These are phyloP conservation scores for Drosophila gunungcola DNA, from an alignment of 1,140 invertebrate genomes.

Conservation along the genomic window DNA sequence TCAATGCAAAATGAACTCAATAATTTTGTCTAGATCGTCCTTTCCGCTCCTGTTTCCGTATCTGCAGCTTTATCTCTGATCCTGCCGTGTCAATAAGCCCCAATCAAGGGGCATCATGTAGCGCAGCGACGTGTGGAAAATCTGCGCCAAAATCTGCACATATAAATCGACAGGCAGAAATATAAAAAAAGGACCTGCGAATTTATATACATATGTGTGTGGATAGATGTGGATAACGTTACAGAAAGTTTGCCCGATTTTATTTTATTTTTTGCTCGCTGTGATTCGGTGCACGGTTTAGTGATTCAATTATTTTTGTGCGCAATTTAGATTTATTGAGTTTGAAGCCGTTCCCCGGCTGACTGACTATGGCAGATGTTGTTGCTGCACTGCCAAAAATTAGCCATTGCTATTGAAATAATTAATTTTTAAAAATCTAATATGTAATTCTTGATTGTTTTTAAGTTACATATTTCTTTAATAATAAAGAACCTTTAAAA, in stretches of 20 bases:
- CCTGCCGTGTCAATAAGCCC: constrained; percentile 50
- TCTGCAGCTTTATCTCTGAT: constrained; percentile 20
- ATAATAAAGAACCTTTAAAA: too few relatives aligned
- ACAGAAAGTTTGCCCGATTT: constrained; percentile 39
- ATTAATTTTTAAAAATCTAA: too few relatives aligned
- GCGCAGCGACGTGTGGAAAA: constrained; percentile 70
- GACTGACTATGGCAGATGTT: constrained; percentile 38
- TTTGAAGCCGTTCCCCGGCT: constrained; percentile 50
- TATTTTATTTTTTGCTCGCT: constrained; percentile 41
- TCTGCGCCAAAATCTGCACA: constrained; percentile 66
- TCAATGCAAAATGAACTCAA: not conserved
- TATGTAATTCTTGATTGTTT: too few relatives aligned
- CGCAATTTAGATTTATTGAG: constrained; percentile 83
- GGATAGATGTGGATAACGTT: constrained; percentile 24
- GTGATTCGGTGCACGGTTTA: constrained; percentile 66
- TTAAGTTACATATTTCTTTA: too few relatives aligned
- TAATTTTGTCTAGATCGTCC: not conserved
- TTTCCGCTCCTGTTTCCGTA: not conserved
- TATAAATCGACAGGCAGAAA: constrained; percentile 35
- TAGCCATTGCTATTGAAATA: too few relatives aligned
- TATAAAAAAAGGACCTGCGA: constrained; percentile 14
- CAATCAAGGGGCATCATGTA: constrained; percentile 58
- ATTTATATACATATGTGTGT: constrained; percentile 18
- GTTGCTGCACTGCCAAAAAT: constrained; percentile 15
- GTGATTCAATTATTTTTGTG: constrained; percentile 83